Conservation (phyloP, 2,888 invertebrate genomes). For the Epinotia nisella region DNA sequence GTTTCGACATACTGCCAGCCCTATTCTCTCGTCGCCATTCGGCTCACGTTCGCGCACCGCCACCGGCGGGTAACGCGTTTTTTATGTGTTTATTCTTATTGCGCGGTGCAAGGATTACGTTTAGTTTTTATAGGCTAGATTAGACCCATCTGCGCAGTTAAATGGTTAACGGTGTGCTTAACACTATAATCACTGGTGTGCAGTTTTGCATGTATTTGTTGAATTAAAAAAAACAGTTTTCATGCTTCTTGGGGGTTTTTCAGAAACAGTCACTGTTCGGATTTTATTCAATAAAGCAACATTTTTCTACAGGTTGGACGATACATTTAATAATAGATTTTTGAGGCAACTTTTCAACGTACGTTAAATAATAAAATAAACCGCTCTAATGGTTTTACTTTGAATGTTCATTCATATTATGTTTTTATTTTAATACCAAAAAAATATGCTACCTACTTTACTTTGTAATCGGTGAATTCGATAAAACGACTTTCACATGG, state of each 20-base stretch:
- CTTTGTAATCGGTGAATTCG: neutral
- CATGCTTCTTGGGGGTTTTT: too few relatives aligned
- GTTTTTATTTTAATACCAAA: too few relatives aligned
- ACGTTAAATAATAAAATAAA: too few relatives aligned
- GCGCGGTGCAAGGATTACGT: conserved; percentile 46
- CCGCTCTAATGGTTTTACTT: too few relatives aligned
- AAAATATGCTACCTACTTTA: too few relatives aligned
- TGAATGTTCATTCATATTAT: too few relatives aligned
- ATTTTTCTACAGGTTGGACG: too few relatives aligned
- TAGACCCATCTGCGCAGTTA: conserved; percentile 45
- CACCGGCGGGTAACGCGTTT: conserved; percentile 47
- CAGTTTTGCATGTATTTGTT: neutral
- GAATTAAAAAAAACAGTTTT: neutral
- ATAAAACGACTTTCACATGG: too few relatives aligned
- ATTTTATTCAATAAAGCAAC: too few relatives aligned
- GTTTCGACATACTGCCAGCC: conserved; percentile 1
- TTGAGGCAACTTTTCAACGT: too few relatives aligned
- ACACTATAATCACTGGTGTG: conserved; percentile 34
- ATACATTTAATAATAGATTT: too few relatives aligned
- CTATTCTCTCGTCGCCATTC: conserved; percentile 43
- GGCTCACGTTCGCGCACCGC: conserved; percentile 48
- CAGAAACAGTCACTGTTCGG: too few relatives aligned
- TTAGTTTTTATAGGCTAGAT: conserved; percentile 49
- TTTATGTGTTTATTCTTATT: conserved; percentile 51
- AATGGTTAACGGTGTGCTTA: conserved; percentile 44